These are phyloP conservation scores for Brenthis hecate DNA, from an alignment of 2,888 invertebrate species.

Conservation along the genomic window DNA sequence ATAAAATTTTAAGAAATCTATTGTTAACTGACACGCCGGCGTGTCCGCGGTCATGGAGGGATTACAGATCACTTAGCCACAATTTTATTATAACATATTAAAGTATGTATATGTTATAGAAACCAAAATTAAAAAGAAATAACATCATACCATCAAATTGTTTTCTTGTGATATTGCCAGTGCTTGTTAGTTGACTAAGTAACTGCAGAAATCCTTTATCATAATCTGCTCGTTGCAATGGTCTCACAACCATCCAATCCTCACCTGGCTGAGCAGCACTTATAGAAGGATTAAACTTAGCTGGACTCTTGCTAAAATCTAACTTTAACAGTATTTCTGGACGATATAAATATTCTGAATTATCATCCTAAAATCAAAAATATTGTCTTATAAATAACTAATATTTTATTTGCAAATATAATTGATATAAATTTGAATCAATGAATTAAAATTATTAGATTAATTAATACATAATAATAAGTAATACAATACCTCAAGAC, in stretches of 20 bases:
- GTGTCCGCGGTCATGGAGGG: no score
- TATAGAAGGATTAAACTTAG: constrained; percentile 86
- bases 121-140: not conserved
- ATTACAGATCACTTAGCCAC: no score
- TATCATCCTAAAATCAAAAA: constrained; percentile 65
- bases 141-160: constrained; percentile 90
- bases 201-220: constrained; percentile 92
- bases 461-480: not conserved
- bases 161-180: constrained; percentile 89
- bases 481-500: constrained; percentile 52
- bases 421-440: not conserved
- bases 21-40: no score
- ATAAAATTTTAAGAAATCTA: no score
- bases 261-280: constrained; percentile 88
- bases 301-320: constrained; percentile 84
- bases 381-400: not conserved
- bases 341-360: constrained; percentile 83
- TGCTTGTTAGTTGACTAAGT: constrained; percentile 91
- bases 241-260: constrained; percentile 88
- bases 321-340: constrained; percentile 85
- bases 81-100: no score
- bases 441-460: not conserved
- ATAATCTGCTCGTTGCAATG: constrained; percentile 90
- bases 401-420: not conserved
- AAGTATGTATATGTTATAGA: no score